These are phyloP conservation scores for Drosophila kepulauana DNA, from an alignment of 1,140 invertebrate genomes.

Conservation along the genomic window DNA sequence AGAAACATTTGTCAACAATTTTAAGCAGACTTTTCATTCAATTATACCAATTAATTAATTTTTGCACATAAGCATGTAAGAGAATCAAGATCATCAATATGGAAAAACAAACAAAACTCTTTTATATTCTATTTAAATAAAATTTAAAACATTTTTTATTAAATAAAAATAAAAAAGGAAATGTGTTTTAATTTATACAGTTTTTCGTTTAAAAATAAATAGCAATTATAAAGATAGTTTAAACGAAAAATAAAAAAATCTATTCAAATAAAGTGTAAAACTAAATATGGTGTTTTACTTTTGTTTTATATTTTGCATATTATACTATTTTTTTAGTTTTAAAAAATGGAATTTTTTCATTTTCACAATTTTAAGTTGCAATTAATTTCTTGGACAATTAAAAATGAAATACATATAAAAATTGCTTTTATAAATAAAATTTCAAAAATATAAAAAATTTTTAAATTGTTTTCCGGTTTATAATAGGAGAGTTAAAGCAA, in stretches of 20 bases:
- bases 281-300: too few species aligned
- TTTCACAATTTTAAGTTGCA: too few species aligned
- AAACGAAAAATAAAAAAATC: too few species aligned
- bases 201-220: neutral
- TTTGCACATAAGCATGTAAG: constrained; percentile 55
- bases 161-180: constrained; percentile 73
- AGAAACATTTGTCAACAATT: constrained; percentile 57
- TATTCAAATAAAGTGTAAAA: too few species aligned
- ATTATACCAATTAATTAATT: constrained; percentile 39
- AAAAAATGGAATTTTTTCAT: too few species aligned
- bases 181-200: constrained; percentile 49
- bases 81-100: constrained; percentile 59
- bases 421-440: too few species aligned
- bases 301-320: too few species aligned
- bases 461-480: too few species aligned
- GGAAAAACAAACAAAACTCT: constrained; percentile 33
- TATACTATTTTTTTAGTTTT: too few species aligned
- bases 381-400: too few species aligned
- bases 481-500: neutral
- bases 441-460: too few species aligned
- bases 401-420: too few species aligned
- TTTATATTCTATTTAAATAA: constrained; percentile 83
- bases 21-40: constrained; percentile 65
- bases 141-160: constrained; percentile 82
- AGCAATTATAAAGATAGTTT: neutral